These are phyloP conservation scores for Anhinga anhinga DNA, from an alignment of 2,113 vertebrate genomes.

Conservation along the genomic window DNA sequence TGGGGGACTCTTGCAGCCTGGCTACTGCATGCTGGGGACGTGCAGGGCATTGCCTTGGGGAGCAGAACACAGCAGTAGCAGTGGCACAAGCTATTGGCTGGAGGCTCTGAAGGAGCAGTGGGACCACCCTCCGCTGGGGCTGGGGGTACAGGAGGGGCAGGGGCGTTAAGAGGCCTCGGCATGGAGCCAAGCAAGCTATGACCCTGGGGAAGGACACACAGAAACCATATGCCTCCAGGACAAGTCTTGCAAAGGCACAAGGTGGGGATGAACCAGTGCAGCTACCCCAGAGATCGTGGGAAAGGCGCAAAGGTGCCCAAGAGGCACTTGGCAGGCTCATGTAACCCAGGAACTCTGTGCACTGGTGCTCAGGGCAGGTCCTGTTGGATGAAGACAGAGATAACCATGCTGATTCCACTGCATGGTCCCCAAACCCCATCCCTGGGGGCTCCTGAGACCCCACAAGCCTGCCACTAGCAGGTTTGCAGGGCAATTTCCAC, in stretches of 20 bases:
- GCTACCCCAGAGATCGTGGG: accelerated
- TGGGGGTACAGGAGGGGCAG: not conserved
- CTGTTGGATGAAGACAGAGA: not conserved
- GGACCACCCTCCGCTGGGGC: accelerated
- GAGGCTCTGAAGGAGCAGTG: not conserved
- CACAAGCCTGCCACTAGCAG: accelerated
- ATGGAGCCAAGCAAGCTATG: not conserved
- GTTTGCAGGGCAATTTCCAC: not conserved
- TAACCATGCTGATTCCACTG: not conserved
- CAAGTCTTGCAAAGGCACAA: not conserved
- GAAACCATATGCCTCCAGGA: not conserved
- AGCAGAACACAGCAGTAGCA: not conserved
- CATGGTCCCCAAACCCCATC: not conserved
- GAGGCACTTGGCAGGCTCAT: not conserved
- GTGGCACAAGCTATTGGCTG: not conserved
- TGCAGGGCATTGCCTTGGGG: not conserved
- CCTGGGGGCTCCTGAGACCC: not conserved
- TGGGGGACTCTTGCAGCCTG: not conserved
- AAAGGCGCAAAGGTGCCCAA: not conserved
- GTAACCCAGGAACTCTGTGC: not conserved
- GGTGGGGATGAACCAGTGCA: not conserved
- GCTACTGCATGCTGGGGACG: not conserved
- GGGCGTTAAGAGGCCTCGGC: not conserved
- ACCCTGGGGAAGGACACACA: not conserved
- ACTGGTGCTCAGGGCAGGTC: not conserved